Evolutionary conservation across 2,113 vertebrate species (phyloP).

Genomic region (Oncorhynchus masou): DNA sequence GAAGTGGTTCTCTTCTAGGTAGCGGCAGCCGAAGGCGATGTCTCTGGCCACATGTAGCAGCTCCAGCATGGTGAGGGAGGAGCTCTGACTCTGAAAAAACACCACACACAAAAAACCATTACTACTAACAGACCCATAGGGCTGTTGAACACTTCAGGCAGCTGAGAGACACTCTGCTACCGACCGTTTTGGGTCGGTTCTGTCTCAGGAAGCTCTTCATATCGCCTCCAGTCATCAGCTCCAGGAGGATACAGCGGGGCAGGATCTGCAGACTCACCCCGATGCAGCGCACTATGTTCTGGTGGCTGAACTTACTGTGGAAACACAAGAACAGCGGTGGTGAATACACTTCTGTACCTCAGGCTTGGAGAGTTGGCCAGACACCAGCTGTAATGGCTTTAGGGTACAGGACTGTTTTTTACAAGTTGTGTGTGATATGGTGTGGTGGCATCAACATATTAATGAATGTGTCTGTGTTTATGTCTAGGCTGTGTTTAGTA

Average conservation of each 20-base stretch:
- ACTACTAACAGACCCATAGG: not conserved
- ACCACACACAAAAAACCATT: constrained; percentile 2
- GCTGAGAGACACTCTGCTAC: not conserved
- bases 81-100: constrained; percentile 76
- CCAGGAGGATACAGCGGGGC: constrained; percentile 87
- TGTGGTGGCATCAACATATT: too few relatives aligned
- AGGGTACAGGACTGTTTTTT: too few relatives aligned
- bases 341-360: too few relatives aligned
- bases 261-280: constrained; percentile 86
- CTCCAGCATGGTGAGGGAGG: constrained; percentile 81
- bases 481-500: too few relatives aligned
- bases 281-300: constrained; percentile 85
- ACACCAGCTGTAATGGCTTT: too few relatives aligned
- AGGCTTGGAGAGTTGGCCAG: too few relatives aligned
- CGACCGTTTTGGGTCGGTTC: constrained; percentile 57
- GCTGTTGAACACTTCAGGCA: too few relatives aligned
- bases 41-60: constrained; percentile 87
- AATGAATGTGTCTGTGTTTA: too few relatives aligned
- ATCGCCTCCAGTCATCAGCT: constrained; percentile 92
- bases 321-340: not conserved
- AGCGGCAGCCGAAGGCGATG: constrained; percentile 87
- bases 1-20: constrained; percentile 93
- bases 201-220: constrained; percentile 91
- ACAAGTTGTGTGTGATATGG: too few relatives aligned
- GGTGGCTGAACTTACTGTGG: constrained; percentile 87